These are phyloP conservation scores for Thera britannica DNA, from an alignment of 2,888 invertebrate genomes.

Conservation along the genomic window DNA sequence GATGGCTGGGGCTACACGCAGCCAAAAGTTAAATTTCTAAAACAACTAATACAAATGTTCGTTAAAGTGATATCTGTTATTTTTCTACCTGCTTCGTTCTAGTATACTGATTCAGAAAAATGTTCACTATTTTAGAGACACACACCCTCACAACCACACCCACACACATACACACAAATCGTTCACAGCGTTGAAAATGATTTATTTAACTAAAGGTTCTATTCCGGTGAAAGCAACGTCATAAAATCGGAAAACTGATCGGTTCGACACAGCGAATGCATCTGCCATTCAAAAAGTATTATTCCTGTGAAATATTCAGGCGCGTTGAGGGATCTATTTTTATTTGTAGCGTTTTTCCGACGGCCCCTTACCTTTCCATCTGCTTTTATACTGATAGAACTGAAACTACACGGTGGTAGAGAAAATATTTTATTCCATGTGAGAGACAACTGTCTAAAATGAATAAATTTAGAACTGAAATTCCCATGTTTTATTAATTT, in stretches of 20 bases:
- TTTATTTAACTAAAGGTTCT: neutral
- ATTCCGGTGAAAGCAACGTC: conserved; percentile 4
- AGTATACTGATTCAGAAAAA: too few species aligned
- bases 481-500: neutral
- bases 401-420: neutral
- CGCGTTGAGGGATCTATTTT: conserved; percentile 23
- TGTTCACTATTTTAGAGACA: too few species aligned
- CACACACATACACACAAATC: too few species aligned
- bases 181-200: neutral
- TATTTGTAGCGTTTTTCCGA: conserved; percentile 21
- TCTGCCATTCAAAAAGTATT: conserved; percentile 21
- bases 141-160: too few species aligned
- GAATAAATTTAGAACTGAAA: neutral
- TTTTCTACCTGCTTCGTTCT: too few species aligned
- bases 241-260: conserved; percentile 13
- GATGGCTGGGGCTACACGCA: too few species aligned
- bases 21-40: too few species aligned
- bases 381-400: neutral
- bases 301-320: conserved; percentile 22
- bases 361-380: neutral
- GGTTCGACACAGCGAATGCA: conserved; percentile 19
- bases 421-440: neutral
- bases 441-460: neutral
- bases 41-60: too few species aligned
- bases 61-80: too few species aligned